Percentiles rank a stretch among this genome's conserved stretches.
These are phyloP conservation scores for Melitaea athalia DNA, from an alignment of 2,888 invertebrate species.

Conservation along the genomic window DNA sequence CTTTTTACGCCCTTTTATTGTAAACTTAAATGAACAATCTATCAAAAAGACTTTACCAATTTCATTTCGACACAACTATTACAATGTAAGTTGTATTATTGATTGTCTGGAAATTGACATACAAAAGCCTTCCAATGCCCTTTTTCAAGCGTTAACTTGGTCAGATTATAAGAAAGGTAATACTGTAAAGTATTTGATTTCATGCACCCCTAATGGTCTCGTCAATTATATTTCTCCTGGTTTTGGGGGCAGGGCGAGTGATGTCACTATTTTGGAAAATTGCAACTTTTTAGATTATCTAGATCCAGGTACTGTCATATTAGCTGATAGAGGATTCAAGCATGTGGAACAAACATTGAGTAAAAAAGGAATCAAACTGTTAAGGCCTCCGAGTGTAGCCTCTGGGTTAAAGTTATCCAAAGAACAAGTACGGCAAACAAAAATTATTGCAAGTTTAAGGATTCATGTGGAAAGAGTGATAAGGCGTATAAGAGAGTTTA, in stretches of 20 bases:
- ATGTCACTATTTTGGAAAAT: conserved; percentile 6
- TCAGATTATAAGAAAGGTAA: not conserved
- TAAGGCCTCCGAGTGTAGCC: not conserved
- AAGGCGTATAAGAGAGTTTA: not conserved
- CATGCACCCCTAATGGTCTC: not conserved
- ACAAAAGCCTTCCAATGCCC: not conserved
- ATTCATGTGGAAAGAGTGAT: not conserved
- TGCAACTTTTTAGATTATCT: conserved; percentile 5
- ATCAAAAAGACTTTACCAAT: not conserved
- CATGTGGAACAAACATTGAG: not conserved
- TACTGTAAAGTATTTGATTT: not conserved
- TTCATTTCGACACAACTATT: not conserved
- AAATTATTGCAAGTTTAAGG: not conserved
- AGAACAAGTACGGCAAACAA: not conserved
- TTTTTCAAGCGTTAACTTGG: not conserved
- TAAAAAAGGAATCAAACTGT: not conserved
- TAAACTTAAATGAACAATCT: not conserved
- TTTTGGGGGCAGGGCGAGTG: conserved; percentile 2
- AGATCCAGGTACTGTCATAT: not conserved
- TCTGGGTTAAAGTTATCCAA: not conserved
- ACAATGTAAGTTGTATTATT: not conserved
- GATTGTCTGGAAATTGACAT: not conserved
- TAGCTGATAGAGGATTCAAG: conserved; percentile 9
- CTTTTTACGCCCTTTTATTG: not conserved
- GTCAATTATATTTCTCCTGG: too few relatives aligned